phyloP scores from a whole-genome alignment of 2,797 vertebrate species.

The Ctenopoma kingsleyae region DNA sequence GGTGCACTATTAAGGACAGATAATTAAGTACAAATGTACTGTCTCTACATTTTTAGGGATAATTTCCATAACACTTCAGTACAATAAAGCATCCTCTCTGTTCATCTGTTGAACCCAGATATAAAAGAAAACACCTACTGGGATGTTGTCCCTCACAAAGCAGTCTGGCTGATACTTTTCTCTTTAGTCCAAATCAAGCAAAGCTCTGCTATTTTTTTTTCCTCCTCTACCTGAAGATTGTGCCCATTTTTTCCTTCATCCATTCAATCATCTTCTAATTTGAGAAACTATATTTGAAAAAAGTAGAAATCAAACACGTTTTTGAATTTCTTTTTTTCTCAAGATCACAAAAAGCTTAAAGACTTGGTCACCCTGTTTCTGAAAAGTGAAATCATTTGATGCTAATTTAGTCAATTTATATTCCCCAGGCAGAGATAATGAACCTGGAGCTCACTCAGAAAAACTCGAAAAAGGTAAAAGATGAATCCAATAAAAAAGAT shows the following conservation, averaged over 20 bases:
- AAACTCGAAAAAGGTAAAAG: not conserved
- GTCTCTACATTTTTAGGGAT: not conserved
- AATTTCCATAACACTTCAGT: not conserved
- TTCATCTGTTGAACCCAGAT: not conserved
- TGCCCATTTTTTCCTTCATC: not conserved
- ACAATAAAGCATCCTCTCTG: not conserved
- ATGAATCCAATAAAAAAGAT: not conserved
- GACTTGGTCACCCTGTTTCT: not conserved
- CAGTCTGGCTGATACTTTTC: constrained; percentile 9
- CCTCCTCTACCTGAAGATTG: not conserved
- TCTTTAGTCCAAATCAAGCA: not conserved
- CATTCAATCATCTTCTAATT: not conserved
- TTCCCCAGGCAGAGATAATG: not conserved
- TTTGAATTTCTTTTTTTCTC: not conserved
- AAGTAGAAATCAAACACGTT: not conserved
- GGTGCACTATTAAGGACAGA: too few species aligned
- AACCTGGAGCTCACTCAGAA: not conserved
- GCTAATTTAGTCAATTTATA: constrained; percentile 2
- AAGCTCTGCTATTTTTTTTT: not conserved
- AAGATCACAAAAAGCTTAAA: not conserved
- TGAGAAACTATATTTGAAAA: not conserved
- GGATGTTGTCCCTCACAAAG: not conserved
- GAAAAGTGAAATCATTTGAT: not conserved
- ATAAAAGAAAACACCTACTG: too few species aligned
- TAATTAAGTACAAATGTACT: not conserved